Evolutionary conservation across 2,113 vertebrate species (phyloP).

Genomic region (Hipposideros armiger): DNA sequence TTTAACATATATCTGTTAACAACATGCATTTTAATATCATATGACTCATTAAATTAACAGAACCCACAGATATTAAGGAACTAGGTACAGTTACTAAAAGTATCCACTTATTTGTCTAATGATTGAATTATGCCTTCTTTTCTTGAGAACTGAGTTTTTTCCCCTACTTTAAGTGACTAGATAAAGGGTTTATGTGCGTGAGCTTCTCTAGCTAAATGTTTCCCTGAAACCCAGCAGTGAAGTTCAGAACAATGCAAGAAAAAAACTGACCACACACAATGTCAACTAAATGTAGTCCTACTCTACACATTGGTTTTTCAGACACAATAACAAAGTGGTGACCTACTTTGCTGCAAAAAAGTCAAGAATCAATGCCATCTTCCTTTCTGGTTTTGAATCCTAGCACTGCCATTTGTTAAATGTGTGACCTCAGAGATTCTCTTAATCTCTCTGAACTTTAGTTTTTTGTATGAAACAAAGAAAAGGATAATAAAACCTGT

Average conservation of each 20-base stretch:
- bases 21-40: constrained; percentile 34
- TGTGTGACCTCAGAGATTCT: background rate
- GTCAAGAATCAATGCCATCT: background rate
- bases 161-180: background rate
- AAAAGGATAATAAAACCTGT: constrained; percentile 17
- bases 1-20: background rate
- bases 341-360: constrained; percentile 86
- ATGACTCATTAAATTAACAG: constrained; percentile 31
- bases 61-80: background rate
- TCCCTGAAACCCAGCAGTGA: constrained; percentile 38
- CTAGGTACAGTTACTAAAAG: background rate
- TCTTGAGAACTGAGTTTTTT: constrained; percentile 28
- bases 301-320: constrained; percentile 76
- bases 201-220: constrained; percentile 63
- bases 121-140: background rate
- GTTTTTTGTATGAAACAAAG: constrained; percentile 13
- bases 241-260: constrained; percentile 73
- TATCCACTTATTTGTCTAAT: constrained; percentile 58
- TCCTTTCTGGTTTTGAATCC: constrained; percentile 25
- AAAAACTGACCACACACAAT: constrained; percentile 64
- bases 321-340: constrained; percentile 81
- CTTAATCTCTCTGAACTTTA: constrained; percentile 11
- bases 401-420: constrained; percentile 27
- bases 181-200: constrained; percentile 21
- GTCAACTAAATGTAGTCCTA: constrained; percentile 77